Evolutionary conservation across 2,797 vertebrate genomes (phyloP), one percentile per base, ranked within the genome.

Genomic region (Graptemys geographica): DNA sequence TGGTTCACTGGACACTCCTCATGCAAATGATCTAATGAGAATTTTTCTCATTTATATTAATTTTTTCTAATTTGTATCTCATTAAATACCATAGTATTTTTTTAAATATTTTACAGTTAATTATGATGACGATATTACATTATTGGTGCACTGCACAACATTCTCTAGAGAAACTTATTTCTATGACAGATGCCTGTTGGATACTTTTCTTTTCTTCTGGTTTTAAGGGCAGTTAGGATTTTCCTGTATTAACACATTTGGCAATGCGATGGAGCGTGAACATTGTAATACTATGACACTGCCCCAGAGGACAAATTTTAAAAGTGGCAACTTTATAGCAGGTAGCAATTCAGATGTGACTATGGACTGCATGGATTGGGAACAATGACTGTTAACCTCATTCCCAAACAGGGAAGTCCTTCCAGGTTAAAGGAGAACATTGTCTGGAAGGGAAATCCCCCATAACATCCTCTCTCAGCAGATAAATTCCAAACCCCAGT

Each of bases 301-400:
- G 56, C 53, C 49, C 92, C 33, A 80, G 56, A 93, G 90, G n/a
- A 92, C 84, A 90, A 7, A 59, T 59, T 31, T 59, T 31, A 59
- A 59, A 65, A 18, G 16, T 65, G 15, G 31, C 15, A 65, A 18
- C 59, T 81, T 72, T 84, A 86, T 92, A 91, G 91, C 81, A 83
- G 83, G 13, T 51, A 87, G 69, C 94, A 59, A 78, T 93, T 83
- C 90, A 44, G 8, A 92, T 88, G 84, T 82, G 55, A 44, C 41
- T 76, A 56, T 47, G 74, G 23, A 41, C 18, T 47, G 44, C 27
- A 53, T 13, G 8, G 53, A 21, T 55, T 55, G 53, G 52, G 88
- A 0, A 1, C 91, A 81, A 82, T 92, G 81, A 94, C 86, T 27
- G 92, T 92, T 91, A 86, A 86, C 72, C 82, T 56, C 76, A 91